phyloP scores from a whole-genome alignment of 1,140 invertebrate genomes.

The Diplogasteroides magnus region DNA sequence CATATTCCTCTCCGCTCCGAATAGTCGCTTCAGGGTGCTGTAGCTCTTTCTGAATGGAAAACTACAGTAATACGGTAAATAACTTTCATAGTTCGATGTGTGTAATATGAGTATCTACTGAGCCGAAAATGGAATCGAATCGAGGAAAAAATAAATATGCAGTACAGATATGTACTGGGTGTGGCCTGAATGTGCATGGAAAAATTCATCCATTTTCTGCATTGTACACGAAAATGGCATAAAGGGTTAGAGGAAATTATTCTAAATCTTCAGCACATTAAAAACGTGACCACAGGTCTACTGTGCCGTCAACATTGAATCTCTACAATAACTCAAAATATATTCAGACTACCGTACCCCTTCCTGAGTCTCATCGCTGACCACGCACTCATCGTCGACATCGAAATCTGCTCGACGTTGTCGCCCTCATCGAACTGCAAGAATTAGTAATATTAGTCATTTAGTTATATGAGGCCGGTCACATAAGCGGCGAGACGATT shows the following conservation, averaged over 20 bases:
- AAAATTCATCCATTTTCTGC: background rate
- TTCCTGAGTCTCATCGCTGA: constrained; percentile 2
- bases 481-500: too few species aligned
- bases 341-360: background rate
- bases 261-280: too few species aligned
- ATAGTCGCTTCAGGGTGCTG: constrained; percentile 20
- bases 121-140: background rate
- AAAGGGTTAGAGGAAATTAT: too few species aligned
- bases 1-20: constrained; percentile 11
- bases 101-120: background rate
- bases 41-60: constrained; percentile 1
- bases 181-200: too few species aligned
- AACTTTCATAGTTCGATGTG: background rate
- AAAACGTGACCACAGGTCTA: too few species aligned
- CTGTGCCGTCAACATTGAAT: background rate
- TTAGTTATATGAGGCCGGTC: too few species aligned
- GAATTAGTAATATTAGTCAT: background rate
- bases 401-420: constrained; percentile 17
- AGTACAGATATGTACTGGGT: background rate
- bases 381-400: constrained; percentile 26
- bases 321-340: background rate
- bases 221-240: too few species aligned
- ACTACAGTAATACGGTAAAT: background rate
- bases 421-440: constrained; percentile 9
- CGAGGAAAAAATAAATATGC: background rate